Percentiles rank a stretch among this genome's conserved stretches.
These are phyloP conservation scores for Poeciliopsis retropinna DNA, from an alignment of 2,113 vertebrate genomes.

Conservation along the genomic window DNA sequence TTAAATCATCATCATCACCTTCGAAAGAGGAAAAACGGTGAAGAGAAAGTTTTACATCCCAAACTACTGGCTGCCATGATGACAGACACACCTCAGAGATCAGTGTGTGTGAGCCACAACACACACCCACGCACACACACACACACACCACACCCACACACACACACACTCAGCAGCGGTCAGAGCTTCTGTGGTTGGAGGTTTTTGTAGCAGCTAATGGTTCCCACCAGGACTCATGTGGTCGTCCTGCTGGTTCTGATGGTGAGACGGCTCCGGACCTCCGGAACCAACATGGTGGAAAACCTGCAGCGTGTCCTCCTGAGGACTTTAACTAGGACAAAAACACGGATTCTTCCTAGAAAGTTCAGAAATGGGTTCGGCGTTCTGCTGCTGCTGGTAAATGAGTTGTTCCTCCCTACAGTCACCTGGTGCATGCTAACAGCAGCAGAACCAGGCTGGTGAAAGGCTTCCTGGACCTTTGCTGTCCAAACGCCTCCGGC, in stretches of 20 bases:
- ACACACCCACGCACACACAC: background rate
- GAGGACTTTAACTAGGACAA: too few relatives aligned
- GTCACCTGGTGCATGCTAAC: too few relatives aligned
- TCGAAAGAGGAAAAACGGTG: background rate
- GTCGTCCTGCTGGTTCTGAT: background rate
- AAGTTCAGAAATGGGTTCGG: too few relatives aligned
- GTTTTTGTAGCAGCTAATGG: conserved; percentile 44
- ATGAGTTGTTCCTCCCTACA: too few relatives aligned
- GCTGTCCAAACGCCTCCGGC: too few relatives aligned
- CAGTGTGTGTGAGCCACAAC: conserved; percentile 28
- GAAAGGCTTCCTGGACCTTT: too few relatives aligned
- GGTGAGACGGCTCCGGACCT: background rate
- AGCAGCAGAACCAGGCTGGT: too few relatives aligned
- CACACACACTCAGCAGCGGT: conserved; percentile 35
- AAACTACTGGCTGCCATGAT: background rate
- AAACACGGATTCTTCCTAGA: too few relatives aligned
- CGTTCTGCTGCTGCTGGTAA: too few relatives aligned
- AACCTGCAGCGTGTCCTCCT: too few relatives aligned
- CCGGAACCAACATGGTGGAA: background rate
- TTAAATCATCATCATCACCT: background rate
- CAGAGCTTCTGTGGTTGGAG: conserved; percentile 43
- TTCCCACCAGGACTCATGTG: conserved; percentile 48
- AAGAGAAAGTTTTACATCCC: background rate
- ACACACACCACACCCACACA: conserved; percentile 32
- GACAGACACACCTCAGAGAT: conserved; percentile 6